A percentile compares a stretch with the other conserved stretches of the same genome.
phyloP scores from a whole-genome alignment of 1,140 invertebrate genomes.

The Elysia chlorotica region DNA sequence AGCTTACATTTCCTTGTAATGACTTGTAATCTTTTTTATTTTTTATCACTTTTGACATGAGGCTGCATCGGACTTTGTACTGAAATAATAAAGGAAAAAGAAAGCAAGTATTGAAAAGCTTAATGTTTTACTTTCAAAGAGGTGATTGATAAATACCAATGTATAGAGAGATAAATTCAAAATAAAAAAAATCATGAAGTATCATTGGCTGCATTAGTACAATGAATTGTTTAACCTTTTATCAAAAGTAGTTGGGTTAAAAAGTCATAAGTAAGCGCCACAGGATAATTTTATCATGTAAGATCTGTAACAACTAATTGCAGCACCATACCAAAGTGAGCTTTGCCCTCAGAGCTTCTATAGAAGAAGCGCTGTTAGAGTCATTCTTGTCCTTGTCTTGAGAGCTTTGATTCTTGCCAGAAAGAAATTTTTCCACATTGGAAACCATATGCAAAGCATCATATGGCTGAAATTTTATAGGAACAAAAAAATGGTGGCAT shows the following conservation, averaged over 20 bases:
- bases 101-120: neutral
- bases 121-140: neutral
- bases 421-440: slow-evolving; percentile 19
- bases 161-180: no score
- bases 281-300: no score
- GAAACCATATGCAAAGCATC: slow-evolving; percentile 15
- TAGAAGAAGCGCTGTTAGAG: slow-evolving; percentile 7
- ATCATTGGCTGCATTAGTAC: no score
- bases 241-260: no score
- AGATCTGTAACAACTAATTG: no score
- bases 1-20: slow-evolving; percentile 32
- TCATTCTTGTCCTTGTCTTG: slow-evolving; percentile 23
- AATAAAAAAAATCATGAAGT: no score
- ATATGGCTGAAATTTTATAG: no score
- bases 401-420: slow-evolving; percentile 14
- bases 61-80: slow-evolving; percentile 60
- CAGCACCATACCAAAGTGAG: slow-evolving; percentile 7
- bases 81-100: slow-evolving; percentile 35
- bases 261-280: no score
- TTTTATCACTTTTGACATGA: slow-evolving; percentile 62
- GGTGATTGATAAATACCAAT: no score
- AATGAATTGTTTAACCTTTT: no score
- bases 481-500: no score
- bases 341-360: slow-evolving; percentile 9
- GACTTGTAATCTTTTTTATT: slow-evolving; percentile 62